Conservation (phyloP, 1,140 invertebrate species). For the Platorchestia sp. region DNA sequence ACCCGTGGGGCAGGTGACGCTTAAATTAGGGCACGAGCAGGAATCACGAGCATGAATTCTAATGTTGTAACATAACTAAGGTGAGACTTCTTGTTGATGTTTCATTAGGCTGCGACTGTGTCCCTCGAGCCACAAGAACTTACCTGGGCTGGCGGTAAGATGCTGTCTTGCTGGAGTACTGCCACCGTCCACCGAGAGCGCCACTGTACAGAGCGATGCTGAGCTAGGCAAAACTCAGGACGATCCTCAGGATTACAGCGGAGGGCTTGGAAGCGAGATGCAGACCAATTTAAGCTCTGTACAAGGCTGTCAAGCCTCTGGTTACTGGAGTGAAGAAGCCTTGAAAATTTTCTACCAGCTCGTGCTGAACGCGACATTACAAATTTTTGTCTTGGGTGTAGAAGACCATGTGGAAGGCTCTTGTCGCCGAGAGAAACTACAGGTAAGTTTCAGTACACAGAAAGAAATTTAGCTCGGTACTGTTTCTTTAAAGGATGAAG, state of each 20-base stretch:
- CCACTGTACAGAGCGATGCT: not conserved
- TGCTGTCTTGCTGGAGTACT: constrained; percentile 5
- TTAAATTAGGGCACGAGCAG: not conserved
- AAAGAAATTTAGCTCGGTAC: too few relatives aligned
- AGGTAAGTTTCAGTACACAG: not conserved
- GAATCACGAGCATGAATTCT: not conserved
- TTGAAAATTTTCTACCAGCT: not conserved
- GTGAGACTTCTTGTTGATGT: not conserved
- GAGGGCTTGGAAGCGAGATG: not conserved
- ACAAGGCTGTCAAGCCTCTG: not conserved
- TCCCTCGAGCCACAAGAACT: not conserved
- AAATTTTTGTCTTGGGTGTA: constrained; percentile 22
- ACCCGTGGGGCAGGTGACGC: too few relatives aligned
- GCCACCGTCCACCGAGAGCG: not conserved
- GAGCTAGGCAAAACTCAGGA: not conserved
- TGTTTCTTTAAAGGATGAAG: too few relatives aligned
- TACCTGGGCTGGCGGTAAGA: not conserved
- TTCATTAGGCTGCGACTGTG: not conserved
- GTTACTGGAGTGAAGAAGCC: not conserved
- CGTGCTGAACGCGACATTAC: constrained; percentile 8
- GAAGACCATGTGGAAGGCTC: not conserved
- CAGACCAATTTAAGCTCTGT: not conserved
- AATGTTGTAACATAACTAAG: not conserved
- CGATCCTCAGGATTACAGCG: not conserved
- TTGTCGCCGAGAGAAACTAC: not conserved